Evolutionary conservation across 2,888 invertebrate genomes (phyloP).

Genomic region (Epinotia demarniana): DNA sequence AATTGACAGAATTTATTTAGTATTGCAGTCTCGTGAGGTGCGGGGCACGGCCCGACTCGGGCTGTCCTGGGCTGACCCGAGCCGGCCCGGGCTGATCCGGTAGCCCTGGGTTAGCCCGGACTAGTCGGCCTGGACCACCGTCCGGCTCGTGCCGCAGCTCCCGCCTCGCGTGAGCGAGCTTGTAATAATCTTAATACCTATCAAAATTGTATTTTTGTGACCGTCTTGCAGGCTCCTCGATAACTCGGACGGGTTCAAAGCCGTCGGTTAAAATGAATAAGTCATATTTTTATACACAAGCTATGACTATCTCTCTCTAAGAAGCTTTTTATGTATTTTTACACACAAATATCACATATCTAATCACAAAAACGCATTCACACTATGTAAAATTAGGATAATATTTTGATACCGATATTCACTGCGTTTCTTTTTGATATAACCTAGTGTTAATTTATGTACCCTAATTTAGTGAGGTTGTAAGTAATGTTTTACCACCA

Average conservation of each 20-base stretch:
- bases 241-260: slow-evolving; percentile 59
- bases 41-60: slow-evolving; percentile 51
- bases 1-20: slow-evolving; percentile 63
- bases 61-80: background rate
- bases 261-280: slow-evolving; percentile 66
- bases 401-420: slow-evolving; percentile 83
- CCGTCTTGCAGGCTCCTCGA: slow-evolving; percentile 59
- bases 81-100: background rate
- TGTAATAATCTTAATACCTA: slow-evolving; percentile 55
- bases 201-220: slow-evolving; percentile 64
- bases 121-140: background rate
- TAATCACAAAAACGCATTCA: slow-evolving; percentile 73
- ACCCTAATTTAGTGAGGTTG: slow-evolving; percentile 73
- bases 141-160: slow-evolving; percentile 4
- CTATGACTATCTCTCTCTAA: slow-evolving; percentile 64
- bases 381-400: slow-evolving; percentile 75
- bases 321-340: slow-evolving; percentile 75
- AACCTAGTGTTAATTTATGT: slow-evolving; percentile 75
- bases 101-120: background rate
- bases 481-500: slow-evolving; percentile 74
- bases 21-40: slow-evolving; percentile 66
- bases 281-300: slow-evolving; percentile 78
- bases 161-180: slow-evolving; percentile 59
- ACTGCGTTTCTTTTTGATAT: slow-evolving; percentile 78
- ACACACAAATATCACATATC: slow-evolving; percentile 81